These are phyloP conservation scores for Onychorhynchus coronatus DNA, from an alignment of 2,113 vertebrate species.

Conservation along the genomic window DNA sequence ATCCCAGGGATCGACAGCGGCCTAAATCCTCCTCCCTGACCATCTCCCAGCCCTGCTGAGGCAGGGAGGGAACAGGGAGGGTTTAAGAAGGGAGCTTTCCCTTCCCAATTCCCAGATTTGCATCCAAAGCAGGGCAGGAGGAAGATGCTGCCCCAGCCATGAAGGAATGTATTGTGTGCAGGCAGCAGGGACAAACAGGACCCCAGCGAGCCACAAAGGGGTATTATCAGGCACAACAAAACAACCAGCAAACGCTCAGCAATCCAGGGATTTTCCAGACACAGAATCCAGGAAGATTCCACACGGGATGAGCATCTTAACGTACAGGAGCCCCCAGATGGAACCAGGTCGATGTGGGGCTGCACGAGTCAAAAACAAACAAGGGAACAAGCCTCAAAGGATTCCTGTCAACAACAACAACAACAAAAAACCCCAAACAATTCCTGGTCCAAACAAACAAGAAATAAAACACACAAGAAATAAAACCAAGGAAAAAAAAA, in stretches of 20 bases:
- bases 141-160: not conserved
- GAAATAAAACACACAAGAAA: not conserved
- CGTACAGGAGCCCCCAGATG: not conserved
- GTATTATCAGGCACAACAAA: not conserved
- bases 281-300: not conserved
- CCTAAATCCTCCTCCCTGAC: not conserved
- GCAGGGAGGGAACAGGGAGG: not conserved
- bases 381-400: not conserved
- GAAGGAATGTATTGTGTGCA: conserved; percentile 19
- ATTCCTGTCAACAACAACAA: not conserved
- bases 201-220: not conserved
- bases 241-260: not conserved
- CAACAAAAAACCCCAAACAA: not conserved
- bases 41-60: not conserved
- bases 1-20: not conserved
- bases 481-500: not conserved
- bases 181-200: not conserved
- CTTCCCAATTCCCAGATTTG: not conserved
- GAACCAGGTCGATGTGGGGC: not conserved
- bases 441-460: not conserved
- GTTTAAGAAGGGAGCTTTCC: not conserved
- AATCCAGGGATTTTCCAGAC: not conserved
- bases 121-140: not conserved
- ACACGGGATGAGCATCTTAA: not conserved
- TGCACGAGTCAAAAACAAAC: not conserved